Evolutionary conservation across 2,797 vertebrate genomes (phyloP).

Genomic region (Balearica regulorum): DNA sequence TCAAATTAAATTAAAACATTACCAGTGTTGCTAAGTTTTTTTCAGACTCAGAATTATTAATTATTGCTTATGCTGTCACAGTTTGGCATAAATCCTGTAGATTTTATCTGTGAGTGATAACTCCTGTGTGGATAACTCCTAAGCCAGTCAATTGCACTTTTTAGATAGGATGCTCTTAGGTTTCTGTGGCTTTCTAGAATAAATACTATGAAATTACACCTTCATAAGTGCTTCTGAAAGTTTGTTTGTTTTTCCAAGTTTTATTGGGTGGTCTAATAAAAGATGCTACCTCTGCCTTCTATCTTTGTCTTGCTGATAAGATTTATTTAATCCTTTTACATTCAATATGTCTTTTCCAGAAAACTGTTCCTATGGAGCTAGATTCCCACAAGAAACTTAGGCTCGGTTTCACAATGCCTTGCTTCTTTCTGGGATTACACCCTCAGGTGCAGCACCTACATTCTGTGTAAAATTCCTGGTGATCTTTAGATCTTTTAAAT

Average conservation of each 20-base stretch:
- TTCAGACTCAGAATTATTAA: not conserved
- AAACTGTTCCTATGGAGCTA: not conserved
- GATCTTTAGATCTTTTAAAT: not conserved
- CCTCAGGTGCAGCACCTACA: not conserved
- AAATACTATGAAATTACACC: not conserved
- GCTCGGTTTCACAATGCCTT: not conserved
- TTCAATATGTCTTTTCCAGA: not conserved
- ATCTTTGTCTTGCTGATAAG: not conserved
- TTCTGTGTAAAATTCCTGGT: not conserved
- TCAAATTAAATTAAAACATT: not conserved
- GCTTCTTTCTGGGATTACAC: not conserved
- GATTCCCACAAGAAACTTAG: not conserved
- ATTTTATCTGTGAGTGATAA: not conserved
- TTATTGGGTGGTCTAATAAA: not conserved
- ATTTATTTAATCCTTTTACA: not conserved
- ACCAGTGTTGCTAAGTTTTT: not conserved
- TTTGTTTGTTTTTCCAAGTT: not conserved
- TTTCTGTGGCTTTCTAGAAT: not conserved
- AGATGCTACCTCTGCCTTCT: not conserved
- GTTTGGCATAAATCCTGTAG: not conserved
- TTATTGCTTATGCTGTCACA: not conserved
- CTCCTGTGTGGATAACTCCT: not conserved
- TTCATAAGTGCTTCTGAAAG: not conserved
- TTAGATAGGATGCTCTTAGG: not conserved
- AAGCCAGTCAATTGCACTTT: not conserved